Conservation (phyloP, 2,113 vertebrate species). For the Synodontis membranacea region DNA sequence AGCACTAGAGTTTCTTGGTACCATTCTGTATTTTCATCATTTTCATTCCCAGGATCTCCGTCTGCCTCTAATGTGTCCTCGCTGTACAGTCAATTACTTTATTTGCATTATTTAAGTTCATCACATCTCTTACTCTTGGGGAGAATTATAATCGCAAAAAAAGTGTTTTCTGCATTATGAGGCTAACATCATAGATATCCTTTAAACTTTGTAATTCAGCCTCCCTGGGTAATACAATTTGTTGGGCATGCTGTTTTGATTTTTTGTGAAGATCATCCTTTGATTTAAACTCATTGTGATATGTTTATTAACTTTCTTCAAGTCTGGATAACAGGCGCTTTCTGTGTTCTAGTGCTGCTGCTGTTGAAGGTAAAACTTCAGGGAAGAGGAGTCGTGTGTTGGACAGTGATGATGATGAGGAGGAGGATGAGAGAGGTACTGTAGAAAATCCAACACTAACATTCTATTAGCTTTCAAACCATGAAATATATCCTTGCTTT, state of each 20-base stretch:
- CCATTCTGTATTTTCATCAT: neutral
- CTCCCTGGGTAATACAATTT: neutral
- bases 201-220: no score
- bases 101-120: no score
- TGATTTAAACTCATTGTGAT: neutral
- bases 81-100: no score
- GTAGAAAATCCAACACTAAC: neutral
- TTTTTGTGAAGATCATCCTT: neutral
- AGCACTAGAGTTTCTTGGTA: neutral
- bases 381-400: constrained; percentile 75
- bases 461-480: neutral
- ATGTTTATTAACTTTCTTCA: neutral
- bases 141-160: no score
- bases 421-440: constrained; percentile 63
- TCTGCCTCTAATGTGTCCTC: neutral
- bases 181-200: no score
- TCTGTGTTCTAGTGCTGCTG: constrained; percentile 22
- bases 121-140: no score
- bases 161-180: no score
- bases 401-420: constrained; percentile 68
- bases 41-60: neutral
- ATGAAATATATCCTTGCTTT: neutral
- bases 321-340: neutral
- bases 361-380: constrained; percentile 34
- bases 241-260: neutral